Evolutionary conservation across 1,140 invertebrate species (phyloP).

Genomic region (Xylocopa sonorina): DNA sequence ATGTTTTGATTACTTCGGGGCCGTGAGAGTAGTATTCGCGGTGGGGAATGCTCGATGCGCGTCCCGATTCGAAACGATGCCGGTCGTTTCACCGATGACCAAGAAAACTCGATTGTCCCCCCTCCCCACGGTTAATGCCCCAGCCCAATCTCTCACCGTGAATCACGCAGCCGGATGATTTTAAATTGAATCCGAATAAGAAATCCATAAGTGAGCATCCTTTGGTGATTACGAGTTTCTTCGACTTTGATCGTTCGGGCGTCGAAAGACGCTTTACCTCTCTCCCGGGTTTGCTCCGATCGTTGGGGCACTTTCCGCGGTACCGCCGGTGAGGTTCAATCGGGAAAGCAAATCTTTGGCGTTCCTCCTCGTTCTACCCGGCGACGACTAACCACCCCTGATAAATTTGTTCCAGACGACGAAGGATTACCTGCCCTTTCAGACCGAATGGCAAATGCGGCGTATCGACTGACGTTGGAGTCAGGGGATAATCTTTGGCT

Average conservation of each 20-base stretch:
- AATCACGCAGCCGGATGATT: slow-evolving; percentile 72
- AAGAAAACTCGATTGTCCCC: slow-evolving; percentile 33
- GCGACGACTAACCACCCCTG: slow-evolving; percentile 58
- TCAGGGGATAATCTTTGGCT: slow-evolving; percentile 63
- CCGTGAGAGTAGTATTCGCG: not conserved
- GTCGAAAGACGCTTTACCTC: slow-evolving; percentile 76
- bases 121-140: too few species aligned
- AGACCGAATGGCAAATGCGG: slow-evolving; percentile 62
- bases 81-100: not conserved
- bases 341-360: slow-evolving; percentile 80
- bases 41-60: not conserved
- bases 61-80: too few species aligned
- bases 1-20: slow-evolving; percentile 30
- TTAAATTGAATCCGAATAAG: slow-evolving; percentile 80
- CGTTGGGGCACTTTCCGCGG: slow-evolving; percentile 20
- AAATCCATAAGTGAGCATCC: slow-evolving; percentile 80
- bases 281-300: slow-evolving; percentile 55
- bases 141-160: slow-evolving; percentile 47
- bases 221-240: slow-evolving; percentile 75
- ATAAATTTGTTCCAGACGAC: slow-evolving; percentile 74
- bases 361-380: slow-evolving; percentile 42
- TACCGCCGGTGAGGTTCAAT: slow-evolving; percentile 74
- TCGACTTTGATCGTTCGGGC: slow-evolving; percentile 79
- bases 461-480: slow-evolving; percentile 64
- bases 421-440: slow-evolving; percentile 68